Percentiles rank a stretch among this genome's conserved stretches.
phyloP scores from a whole-genome alignment of 2,113 vertebrate species.

The Passer montanus region DNA sequence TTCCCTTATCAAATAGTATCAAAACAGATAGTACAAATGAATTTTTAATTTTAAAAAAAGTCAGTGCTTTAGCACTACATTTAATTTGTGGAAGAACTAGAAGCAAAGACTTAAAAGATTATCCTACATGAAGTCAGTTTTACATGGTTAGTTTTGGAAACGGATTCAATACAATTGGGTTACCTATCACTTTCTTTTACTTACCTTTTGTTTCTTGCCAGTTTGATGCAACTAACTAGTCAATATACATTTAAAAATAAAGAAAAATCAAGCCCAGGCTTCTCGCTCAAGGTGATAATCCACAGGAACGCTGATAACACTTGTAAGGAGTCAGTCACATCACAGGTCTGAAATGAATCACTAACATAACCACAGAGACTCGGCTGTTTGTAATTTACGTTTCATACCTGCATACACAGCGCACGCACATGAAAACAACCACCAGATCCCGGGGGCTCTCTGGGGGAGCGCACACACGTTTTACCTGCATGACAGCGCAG shows the following conservation, averaged over 20 bases:
- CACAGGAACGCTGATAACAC: neutral
- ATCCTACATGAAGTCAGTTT: neutral
- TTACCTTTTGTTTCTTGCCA: neutral
- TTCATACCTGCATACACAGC: neutral
- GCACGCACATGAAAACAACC: neutral
- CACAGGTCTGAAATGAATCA: neutral
- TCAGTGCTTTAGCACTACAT: neutral
- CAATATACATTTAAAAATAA: neutral
- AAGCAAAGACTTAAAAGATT: neutral
- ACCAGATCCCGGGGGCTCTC: fast-evolving
- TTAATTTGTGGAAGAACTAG: neutral
- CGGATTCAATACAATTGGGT: fast-evolving
- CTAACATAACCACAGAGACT: fast-evolving
- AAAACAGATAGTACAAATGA: neutral
- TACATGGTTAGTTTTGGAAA: neutral
- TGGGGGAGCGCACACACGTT: fast-evolving
- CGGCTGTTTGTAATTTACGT: fast-evolving
- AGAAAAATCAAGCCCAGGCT: neutral
- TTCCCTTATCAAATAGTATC: neutral
- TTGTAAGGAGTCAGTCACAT: no score
- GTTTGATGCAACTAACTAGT: neutral
- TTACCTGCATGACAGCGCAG: fast-evolving
- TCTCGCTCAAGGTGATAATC: fast-evolving
- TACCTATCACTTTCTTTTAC: neutral
- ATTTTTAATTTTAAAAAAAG: neutral